Percentiles rank a stretch among this genome's conserved stretches.
phyloP scores from a whole-genome alignment of 2,888 invertebrate species.

The Chaetogeoica ovagalla region DNA sequence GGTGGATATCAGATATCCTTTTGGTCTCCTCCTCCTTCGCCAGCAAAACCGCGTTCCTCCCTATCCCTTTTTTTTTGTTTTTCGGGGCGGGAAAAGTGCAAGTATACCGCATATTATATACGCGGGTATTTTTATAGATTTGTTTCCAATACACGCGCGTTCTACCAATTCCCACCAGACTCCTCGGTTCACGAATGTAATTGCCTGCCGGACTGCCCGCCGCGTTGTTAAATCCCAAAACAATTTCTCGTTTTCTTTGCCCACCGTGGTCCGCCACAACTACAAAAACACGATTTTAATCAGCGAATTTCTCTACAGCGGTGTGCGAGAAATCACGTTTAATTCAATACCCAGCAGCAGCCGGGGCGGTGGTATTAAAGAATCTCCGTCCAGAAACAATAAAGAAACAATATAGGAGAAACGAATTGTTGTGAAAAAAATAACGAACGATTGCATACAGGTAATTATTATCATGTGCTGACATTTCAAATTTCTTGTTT shows the following conservation, averaged over 20 bases:
- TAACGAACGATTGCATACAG: too few relatives aligned
- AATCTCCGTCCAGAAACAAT: too few relatives aligned
- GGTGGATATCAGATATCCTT: conserved; percentile 17
- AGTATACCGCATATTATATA: not conserved
- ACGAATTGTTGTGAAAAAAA: too few relatives aligned
- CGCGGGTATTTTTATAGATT: conserved; percentile 29
- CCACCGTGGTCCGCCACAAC: not conserved
- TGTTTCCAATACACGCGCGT: conserved; percentile 42
- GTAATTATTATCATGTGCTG: too few relatives aligned
- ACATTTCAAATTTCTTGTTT: too few relatives aligned
- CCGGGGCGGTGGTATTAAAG: too few relatives aligned
- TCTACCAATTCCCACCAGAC: conserved; percentile 47
- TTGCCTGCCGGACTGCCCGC: conserved; percentile 44
- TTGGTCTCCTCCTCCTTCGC: not conserved
- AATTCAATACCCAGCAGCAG: not conserved
- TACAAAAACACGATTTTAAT: conserved; percentile 37
- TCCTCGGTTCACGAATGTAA: conserved; percentile 26
- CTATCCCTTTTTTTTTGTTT: not conserved
- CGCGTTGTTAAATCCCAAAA: conserved; percentile 49
- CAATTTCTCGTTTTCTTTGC: conserved; percentile 42
- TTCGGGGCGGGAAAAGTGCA: not conserved
- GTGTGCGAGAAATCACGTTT: conserved; percentile 9
- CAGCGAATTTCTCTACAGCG: conserved; percentile 32
- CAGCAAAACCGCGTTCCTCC: too few relatives aligned
- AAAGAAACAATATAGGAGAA: too few relatives aligned